Evolutionary conservation across 1,140 invertebrate genomes (phyloP).

Genomic region (Drosophila chauvacae): DNA sequence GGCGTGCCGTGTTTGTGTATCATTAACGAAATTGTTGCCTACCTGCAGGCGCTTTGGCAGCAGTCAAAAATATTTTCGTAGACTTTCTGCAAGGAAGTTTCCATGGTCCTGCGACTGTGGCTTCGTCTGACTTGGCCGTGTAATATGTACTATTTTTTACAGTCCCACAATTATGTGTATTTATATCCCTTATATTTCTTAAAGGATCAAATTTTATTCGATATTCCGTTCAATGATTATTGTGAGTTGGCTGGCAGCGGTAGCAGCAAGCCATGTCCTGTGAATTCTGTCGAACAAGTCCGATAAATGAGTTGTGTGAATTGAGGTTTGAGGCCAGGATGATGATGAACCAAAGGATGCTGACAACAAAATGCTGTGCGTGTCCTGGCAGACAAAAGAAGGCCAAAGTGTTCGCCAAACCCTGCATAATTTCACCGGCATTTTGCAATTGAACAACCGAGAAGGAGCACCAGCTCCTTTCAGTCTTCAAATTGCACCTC

Average conservation of each 20-base stretch:
- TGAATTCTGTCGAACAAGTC: constrained; percentile 29
- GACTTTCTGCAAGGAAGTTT: constrained; percentile 7
- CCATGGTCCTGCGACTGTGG: background rate
- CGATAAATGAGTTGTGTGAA: constrained; percentile 38
- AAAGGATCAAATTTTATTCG: background rate
- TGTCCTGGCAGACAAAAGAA: constrained; percentile 4
- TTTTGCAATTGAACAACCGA: constrained; percentile 41
- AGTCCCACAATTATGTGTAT: background rate
- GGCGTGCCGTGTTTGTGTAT: constrained; percentile 52
- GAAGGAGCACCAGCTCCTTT: background rate
- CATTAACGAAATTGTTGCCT: constrained; percentile 60
- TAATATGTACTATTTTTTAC: background rate
- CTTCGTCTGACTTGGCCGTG: constrained; percentile 6
- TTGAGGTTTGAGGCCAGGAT: constrained; percentile 18
- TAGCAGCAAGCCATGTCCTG: background rate
- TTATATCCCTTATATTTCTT: constrained; percentile 1
- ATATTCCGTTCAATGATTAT: background rate
- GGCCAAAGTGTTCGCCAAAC: constrained; percentile 14
- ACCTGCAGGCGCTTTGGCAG: constrained; percentile 52
- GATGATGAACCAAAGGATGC: constrained; percentile 15
- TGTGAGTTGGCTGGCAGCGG: too few relatives aligned
- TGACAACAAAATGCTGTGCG: constrained; percentile 4
- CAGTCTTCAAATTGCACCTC: background rate
- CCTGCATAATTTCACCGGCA: constrained; percentile 45
- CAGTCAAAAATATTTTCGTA: constrained; percentile 19